phyloP scores from a whole-genome alignment of 64 coral and sea anemone genomes.

The Pocillopora damicornis region DNA sequence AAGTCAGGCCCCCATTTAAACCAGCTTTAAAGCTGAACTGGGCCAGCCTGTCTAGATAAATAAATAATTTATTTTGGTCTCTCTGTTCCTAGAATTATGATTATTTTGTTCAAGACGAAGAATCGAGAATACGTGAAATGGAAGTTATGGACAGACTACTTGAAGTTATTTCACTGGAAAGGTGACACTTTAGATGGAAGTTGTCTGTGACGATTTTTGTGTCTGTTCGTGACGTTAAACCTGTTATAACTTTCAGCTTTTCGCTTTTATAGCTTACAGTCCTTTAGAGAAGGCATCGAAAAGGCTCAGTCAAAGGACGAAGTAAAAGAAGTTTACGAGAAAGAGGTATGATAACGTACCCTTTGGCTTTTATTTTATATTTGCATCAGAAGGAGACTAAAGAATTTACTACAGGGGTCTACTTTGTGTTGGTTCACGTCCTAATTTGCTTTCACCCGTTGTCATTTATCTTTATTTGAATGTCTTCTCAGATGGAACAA shows the following conservation, averaged over 20 bases:
- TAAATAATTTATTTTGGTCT: background rate
- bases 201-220: background rate
- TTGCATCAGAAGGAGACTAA: too few species aligned
- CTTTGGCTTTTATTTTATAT: too few species aligned
- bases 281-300: constrained; percentile 70
- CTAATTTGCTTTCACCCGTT: background rate
- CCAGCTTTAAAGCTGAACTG: too few species aligned
- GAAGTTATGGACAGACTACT: constrained; percentile 64
- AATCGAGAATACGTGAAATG: constrained; percentile 86
- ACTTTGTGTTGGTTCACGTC: background rate
- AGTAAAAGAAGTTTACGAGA: constrained; percentile 48
- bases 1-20: too few species aligned
- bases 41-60: background rate
- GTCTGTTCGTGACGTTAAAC: background rate
- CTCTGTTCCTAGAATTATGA: constrained; percentile 61
- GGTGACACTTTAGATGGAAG: constrained; percentile 17
- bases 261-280: constrained; percentile 61
- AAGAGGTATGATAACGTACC: constrained; percentile 38
- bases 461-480: background rate
- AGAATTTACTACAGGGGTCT: background rate
- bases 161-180: constrained; percentile 71
- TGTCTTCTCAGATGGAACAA: constrained; percentile 25
- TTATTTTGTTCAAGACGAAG: constrained; percentile 86
- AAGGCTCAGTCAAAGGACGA: constrained; percentile 53
- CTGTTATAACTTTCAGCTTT: background rate